Base-by-base conservation (phyloP, 2,888 invertebrate genomes). In the Cyaniris semiargus region DNA sequence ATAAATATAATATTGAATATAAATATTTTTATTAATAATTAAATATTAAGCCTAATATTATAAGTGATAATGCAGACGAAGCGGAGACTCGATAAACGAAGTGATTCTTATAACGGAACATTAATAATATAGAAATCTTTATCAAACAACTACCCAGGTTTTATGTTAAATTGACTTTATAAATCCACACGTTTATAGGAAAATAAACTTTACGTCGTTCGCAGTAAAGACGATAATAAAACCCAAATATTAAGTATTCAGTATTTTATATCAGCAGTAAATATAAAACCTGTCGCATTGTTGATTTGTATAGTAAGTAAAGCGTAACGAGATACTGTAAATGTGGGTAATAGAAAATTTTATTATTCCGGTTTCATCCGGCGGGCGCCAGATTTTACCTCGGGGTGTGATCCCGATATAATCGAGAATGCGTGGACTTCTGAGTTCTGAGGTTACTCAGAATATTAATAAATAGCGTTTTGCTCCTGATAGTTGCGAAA, bases 201-300 rank as follows among this genome's bases (percentile, higher is more conserved):
- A 74, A 74, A 53, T 48, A 53, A 74, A 74, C 53, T 53, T 74
- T n/a, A 18, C 38, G 13, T 18, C 27, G 48, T 23, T 48, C 21
- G 53, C 74, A 74, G 44, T 74, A 74, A 74, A 74, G 21, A 53
- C 74, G 74, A 21, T 74, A 74, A 53, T 74, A 74, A 74, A 53
- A 74, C 74, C 15, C 48, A 74, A 74, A 74, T 74, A 74, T 74
- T 74, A 53, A 74, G 74, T 74, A 74, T 74, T 74, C 74, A 74
- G 74, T 74, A 74, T 74, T 74, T 74, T 74, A 74, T 74, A 74
- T 74, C 74, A 74, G 74, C 74, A 53, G 74, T 74, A 74, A 74
- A 74, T 74, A 74, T 74, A 74, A 74, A 74, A 74, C 74, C 48
- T 74, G 74, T 74, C 74, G 74, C 74, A 74, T 74, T 74, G 74